phyloP scores from a whole-genome alignment of 2,797 vertebrate genomes.

The Ambastaia sidthimunki region DNA sequence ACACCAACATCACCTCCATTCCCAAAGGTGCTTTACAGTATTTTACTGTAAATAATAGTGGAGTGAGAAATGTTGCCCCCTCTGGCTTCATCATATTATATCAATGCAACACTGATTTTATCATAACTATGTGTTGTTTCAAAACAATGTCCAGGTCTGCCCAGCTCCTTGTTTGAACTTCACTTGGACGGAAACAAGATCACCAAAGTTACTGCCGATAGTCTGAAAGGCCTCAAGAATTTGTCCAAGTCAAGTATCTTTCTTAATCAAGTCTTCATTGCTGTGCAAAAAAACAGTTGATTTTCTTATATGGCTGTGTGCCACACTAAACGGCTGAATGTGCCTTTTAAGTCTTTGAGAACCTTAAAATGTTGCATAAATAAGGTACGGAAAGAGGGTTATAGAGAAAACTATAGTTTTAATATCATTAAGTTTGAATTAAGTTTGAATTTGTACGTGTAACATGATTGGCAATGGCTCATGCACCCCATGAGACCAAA shows the following conservation, averaged over 20 bases:
- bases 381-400: too few species aligned
- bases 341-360: too few species aligned
- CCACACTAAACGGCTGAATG: not conserved
- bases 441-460: not conserved
- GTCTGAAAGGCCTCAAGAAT: slow-evolving; percentile 87
- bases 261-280: not conserved
- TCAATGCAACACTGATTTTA: not conserved
- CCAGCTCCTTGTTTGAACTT: slow-evolving; percentile 91
- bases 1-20: slow-evolving; percentile 90
- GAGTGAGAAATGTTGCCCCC: not conserved
- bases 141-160: slow-evolving; percentile 83
- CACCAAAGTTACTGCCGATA: slow-evolving; percentile 84
- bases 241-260: slow-evolving; percentile 88
- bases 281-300: not conserved
- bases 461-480: not conserved
- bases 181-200: slow-evolving; percentile 98
- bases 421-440: too few species aligned
- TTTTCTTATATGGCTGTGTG: not conserved
- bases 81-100: not conserved
- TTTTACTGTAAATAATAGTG: not conserved
- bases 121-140: not conserved
- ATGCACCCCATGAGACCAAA: not conserved
- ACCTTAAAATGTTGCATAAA: too few species aligned
- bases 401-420: too few species aligned
- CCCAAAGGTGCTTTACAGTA: slow-evolving; percentile 86